Base-by-base conservation (phyloP, 1,140 invertebrate genomes). In the Bombus terrestris region DNA sequence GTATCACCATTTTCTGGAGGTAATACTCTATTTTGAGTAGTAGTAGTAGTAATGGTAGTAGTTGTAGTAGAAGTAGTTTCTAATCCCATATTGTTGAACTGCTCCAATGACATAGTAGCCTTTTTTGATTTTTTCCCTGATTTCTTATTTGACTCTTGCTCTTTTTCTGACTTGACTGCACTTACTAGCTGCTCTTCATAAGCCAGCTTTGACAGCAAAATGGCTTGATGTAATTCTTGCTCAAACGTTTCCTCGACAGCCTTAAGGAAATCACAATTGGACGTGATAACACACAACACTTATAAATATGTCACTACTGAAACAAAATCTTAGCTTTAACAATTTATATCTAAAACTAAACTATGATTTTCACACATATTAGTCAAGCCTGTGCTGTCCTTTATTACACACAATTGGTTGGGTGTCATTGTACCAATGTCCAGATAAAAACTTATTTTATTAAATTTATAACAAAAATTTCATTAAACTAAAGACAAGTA, bases 141-240 rank as follows among this genome's bases (percentile, higher is more conserved):
- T 90, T 95, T 95, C 86, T 95, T 94, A 62, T 64, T 86, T 12
- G 93, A 92, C 22, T 95, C 94, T 78, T 92, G 93, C 62, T 95
- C 94, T 82, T 95, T 93, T 71, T 93, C 88, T 77, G 90, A 37
- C 92, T 92, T 88, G 71, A 92, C 86, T 88, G 91, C 76, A 91
- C 92, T 92, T 92, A 94, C 94, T 92, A 95, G 82, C 94, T 96
- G 92, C 92, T 92, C 94, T 94, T 97, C 96, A 88, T 94, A 96
- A 81, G 96, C 96, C 47, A 97, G 88, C 92, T 96, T 96, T 72
- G 96, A 97, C 12, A 96, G 90, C 66, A 97, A 88, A 73, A 97
- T 94, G 9, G 96, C 96, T 94, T 96, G 93, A 86, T 96, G 94
- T 32, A 97, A 86, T 85, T 96, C 95, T 91, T 96, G 95, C 88